These are phyloP conservation scores for Temnothorax ravouxi DNA, from an alignment of 2,888 invertebrate genomes.

Conservation along the genomic window DNA sequence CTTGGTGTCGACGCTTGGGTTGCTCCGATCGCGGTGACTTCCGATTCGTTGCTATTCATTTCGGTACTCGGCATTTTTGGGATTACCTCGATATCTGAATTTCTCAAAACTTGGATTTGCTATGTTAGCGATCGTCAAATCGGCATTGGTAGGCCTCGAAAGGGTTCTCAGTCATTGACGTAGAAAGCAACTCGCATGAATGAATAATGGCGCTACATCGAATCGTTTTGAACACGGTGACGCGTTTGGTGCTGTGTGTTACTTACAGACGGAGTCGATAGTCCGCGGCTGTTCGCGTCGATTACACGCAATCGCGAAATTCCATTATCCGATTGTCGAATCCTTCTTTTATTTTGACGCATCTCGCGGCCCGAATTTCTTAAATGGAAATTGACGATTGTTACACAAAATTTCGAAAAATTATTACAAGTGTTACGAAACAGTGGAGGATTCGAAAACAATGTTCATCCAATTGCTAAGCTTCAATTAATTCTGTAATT, in stretches of 20 bases:
- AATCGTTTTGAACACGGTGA: slow-evolving; percentile 72
- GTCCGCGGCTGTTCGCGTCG: slow-evolving; percentile 26
- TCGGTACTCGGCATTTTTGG: neutral
- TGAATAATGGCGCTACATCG: slow-evolving; percentile 79
- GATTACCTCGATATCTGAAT: no score
- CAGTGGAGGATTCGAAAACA: neutral
- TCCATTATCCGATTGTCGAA: neutral
- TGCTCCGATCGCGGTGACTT: neutral
- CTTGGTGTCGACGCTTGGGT: neutral
- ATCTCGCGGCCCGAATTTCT: slow-evolving; percentile 39
- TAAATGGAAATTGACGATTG: neutral
- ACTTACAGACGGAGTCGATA: slow-evolving; percentile 57
- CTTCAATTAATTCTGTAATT: neutral
- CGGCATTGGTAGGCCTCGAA: neutral
- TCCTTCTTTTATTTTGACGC: neutral
- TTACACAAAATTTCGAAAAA: neutral
- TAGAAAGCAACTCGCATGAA: slow-evolving; percentile 74
- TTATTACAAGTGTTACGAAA: neutral
- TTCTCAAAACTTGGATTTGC: neutral
- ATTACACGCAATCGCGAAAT: slow-evolving; percentile 14
- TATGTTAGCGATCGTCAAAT: neutral
- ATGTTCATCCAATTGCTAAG: neutral
- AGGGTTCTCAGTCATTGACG: slow-evolving; percentile 68
- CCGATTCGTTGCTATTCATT: neutral
- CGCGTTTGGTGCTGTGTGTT: slow-evolving; percentile 73